Base-by-base conservation (phyloP, 53 echinoderm and acorn worm genomes). In the Mesocentrotus franciscanus region DNA sequence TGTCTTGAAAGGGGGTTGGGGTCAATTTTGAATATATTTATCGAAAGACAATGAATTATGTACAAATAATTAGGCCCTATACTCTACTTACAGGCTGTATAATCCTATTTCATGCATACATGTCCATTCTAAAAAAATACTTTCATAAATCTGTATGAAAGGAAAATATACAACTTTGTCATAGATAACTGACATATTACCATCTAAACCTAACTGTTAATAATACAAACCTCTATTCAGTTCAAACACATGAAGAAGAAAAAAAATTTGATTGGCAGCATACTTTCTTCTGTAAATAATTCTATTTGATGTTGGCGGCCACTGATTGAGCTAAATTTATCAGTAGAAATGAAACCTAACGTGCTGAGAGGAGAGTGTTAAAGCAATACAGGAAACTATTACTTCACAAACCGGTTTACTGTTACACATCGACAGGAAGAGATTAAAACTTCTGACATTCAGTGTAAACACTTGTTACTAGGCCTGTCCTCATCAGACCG, bases 341-440 rank as follows among this genome's bases (percentile, higher is more conserved):
- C 30, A 29, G 39, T 42, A 42, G 42, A 36, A 58, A 58, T 87
- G 87, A 87, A 87, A 87, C 59, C 87, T 26, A 85, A 85, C 57
- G 56, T 17, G n/a, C n/a, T n/a, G n/a, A 18, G 87, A 57, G 87
- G 9, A 4, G n/a, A 58, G 59, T 58, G 87, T 24, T 87, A 87
- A 17, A 87, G 87, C 87, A 87, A 87, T 87, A 57, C 87, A 87
- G 87, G 87, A 87, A 87, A 58, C 29, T 57, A 87, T 87, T 58
- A 87, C 87, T 87, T 87, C 87, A 58, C 87, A n/a, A 87, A 87
- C 11, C 27, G 58, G 87, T 87, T 26, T 87, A 87, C 56, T 1
- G 1, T 87, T 87, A 87, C 87, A 87, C 87, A 11, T 27, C 14
- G 0, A 59, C 87, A 87, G 87, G 87, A 87, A 87, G 27, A 58